Base-by-base conservation (phyloP, 1,140 invertebrate species). In the Galleria mellonella region DNA sequence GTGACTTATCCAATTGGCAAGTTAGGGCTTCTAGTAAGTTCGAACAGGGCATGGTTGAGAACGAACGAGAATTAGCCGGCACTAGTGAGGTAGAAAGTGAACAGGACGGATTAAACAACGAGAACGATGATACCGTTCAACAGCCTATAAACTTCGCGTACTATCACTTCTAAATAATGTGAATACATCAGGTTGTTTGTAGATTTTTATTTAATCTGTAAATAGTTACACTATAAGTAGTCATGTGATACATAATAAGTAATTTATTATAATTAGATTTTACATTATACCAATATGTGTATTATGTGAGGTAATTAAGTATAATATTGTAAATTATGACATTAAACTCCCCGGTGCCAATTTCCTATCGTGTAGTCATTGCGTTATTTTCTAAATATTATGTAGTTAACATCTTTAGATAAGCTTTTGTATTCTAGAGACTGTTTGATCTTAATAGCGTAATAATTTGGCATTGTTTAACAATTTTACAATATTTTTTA, bases 71-170 rank as follows among this genome's bases (percentile, higher is more conserved):
- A 13, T 45, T 57, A 10, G 52, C 56, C 9, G 62, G 55, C 42
- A 56, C 56, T 31, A 72, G 69, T 58, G 65, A 50, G 2, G 57
- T 62, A 10, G 73, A 76, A 32, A 73, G 67, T 62, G 77, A 76
- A 36, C 55, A 67, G 9, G 55, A 62, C 13, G 53, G 58, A 12
- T 62, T 41, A 12, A 43, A 71, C 47, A 31, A 51, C 47, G 63
- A 67, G 11, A 37, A 23, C 31, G 38, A 51, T 12, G 66, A 63
- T 15, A 62, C 75, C 9, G 61, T 57, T 43, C 66, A 47, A 28
- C 54, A 83, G 42, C 82, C 82, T 4, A 85, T 85, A n/a, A 85
- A 85, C 47, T 85, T 83, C 47, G 82, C 82, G 12, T 85, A 85
- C 54, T 85, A 85, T 45, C 82, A 85, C 45, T 85, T 83, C 44